A percentile compares a stretch with the other conserved stretches of the same genome.
Conservation (phyloP, 2,888 invertebrate genomes). For the Xestobium rufovillosum region DNA sequence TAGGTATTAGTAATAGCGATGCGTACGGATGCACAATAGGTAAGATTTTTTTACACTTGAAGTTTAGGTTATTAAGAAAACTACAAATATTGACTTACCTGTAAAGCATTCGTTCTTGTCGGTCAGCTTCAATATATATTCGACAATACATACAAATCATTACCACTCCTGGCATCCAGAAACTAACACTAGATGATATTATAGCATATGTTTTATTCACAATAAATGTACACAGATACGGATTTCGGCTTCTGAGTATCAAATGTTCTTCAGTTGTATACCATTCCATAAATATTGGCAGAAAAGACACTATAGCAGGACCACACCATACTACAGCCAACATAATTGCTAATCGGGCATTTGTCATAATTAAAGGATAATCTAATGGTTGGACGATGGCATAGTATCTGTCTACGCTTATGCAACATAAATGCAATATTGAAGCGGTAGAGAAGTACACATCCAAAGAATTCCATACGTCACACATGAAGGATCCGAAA, state of each 20-base stretch:
- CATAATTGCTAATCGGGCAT: slow-evolving; percentile 70
- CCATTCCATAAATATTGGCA: slow-evolving; percentile 93
- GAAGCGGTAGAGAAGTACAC: slow-evolving; percentile 92
- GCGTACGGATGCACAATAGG: too few species aligned
- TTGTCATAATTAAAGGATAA: slow-evolving; percentile 90
- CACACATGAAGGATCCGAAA: slow-evolving; percentile 87
- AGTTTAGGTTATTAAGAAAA: too few species aligned
- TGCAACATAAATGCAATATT: slow-evolving; percentile 89
- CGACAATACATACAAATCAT: slow-evolving; percentile 91
- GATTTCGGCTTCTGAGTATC: slow-evolving; percentile 57
- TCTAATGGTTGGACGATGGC: slow-evolving; percentile 91
- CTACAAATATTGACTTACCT: slow-evolving; percentile 54
- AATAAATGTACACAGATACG: slow-evolving; percentile 71
- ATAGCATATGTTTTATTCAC: slow-evolving; percentile 84
- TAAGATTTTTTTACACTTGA: too few species aligned
- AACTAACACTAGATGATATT: slow-evolving; percentile 83
- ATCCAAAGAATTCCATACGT: slow-evolving; percentile 93
- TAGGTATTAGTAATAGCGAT: too few species aligned
- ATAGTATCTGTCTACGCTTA: slow-evolving; percentile 81
- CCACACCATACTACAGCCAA: slow-evolving; percentile 85
- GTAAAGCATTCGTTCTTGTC: slow-evolving; percentile 77
- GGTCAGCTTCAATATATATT: slow-evolving; percentile 76
- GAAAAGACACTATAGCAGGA: slow-evolving; percentile 85
- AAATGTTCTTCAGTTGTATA: slow-evolving; percentile 82
- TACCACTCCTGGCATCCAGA: slow-evolving; percentile 89